phyloP scores from a whole-genome alignment of 2,113 vertebrate species.

The Galbula dea region DNA sequence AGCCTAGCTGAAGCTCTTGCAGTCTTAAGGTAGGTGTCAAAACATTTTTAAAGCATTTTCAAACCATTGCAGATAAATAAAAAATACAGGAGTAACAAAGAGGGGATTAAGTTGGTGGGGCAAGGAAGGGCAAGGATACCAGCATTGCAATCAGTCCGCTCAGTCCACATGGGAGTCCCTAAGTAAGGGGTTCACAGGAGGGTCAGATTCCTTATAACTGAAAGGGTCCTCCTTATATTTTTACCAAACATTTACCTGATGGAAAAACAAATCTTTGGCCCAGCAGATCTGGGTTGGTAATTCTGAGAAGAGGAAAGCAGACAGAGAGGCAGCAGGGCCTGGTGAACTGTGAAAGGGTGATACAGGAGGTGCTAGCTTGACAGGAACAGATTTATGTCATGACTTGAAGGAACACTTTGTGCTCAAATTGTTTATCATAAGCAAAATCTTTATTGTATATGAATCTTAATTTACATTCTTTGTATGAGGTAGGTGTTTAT shows the following conservation, averaged over 20 bases:
- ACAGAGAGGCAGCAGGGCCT: not conserved
- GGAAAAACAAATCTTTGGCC: not conserved
- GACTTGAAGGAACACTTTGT: slow-evolving; percentile 55
- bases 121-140: not conserved
- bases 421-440: slow-evolving; percentile 24
- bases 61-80: not conserved
- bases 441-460: not conserved
- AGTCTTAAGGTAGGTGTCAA: not conserved
- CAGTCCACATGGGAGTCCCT: not conserved
- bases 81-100: not conserved
- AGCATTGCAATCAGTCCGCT: not conserved
- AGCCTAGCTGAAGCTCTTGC: not conserved
- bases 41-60: not conserved
- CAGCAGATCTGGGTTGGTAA: not conserved
- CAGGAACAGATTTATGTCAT: slow-evolving; percentile 29
- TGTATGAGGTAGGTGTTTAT: not conserved
- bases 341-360: not conserved
- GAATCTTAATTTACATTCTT: not conserved
- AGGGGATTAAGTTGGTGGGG: not conserved
- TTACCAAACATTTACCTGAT: not conserved
- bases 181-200: not conserved
- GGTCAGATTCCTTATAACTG: not conserved
- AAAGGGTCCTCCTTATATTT: not conserved
- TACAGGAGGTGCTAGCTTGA: not conserved
- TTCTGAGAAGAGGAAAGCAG: not conserved